Evolutionary conservation across 2,888 invertebrate genomes (phyloP).

Genomic region (Troides aeacus): DNA sequence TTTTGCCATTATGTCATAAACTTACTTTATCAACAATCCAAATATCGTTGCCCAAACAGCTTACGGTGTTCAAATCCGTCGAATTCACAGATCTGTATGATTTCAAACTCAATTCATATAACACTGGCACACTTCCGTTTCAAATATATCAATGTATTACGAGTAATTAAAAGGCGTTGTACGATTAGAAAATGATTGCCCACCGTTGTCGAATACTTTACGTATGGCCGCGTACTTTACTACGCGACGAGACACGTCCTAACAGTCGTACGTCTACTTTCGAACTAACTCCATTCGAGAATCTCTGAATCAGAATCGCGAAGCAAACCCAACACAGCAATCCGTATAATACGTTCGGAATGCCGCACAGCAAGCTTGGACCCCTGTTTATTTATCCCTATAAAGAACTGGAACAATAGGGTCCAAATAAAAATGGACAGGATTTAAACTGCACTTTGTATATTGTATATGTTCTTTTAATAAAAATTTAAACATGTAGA

Average conservation of each 20-base stretch:
- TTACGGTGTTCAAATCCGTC: slow-evolving; percentile 50
- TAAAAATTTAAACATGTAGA: background rate
- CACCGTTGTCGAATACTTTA: slow-evolving; percentile 51
- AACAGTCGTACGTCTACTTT: slow-evolving; percentile 65
- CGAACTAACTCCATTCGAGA: slow-evolving; percentile 56
- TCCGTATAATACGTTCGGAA: slow-evolving; percentile 60
- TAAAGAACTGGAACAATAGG: slow-evolving; percentile 52
- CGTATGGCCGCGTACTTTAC: slow-evolving; percentile 40
- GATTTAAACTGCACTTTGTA: background rate
- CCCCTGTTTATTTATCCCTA: slow-evolving; percentile 56
- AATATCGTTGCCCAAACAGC: slow-evolving; percentile 38
- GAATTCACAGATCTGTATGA: slow-evolving; percentile 46
- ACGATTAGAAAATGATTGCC: slow-evolving; percentile 43
- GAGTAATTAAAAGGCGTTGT: slow-evolving; percentile 36
- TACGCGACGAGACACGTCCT: slow-evolving; percentile 55
- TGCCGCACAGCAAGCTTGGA: slow-evolving; percentile 63
- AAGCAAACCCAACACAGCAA: slow-evolving; percentile 39
- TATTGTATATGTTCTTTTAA: background rate
- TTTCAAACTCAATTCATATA: slow-evolving; percentile 46
- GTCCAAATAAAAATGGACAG: slow-evolving; percentile 36
- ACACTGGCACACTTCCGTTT: slow-evolving; percentile 59
- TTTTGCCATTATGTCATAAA: slow-evolving; percentile 32
- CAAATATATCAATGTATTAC: slow-evolving; percentile 30
- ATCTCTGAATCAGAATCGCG: slow-evolving; percentile 41
- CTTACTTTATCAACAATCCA: slow-evolving; percentile 71